These are phyloP conservation scores for Rosalia funebris DNA, from an alignment of 2,888 invertebrate genomes.

Conservation along the genomic window DNA sequence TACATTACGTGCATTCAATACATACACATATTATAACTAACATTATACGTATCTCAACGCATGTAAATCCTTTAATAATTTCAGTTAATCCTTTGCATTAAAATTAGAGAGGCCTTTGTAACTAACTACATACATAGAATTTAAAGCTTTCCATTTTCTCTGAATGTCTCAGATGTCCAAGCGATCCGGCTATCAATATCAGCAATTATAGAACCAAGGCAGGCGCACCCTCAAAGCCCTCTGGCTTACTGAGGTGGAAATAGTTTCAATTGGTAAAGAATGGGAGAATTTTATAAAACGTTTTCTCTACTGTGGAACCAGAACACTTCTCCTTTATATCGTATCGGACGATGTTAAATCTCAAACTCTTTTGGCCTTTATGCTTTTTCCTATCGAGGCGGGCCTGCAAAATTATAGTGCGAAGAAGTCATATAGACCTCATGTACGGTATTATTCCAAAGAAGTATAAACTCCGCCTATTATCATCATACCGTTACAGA, in stretches of 20 bases:
- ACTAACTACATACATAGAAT: conserved; percentile 39
- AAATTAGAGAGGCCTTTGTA: conserved; percentile 26
- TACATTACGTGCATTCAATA: too few relatives aligned
- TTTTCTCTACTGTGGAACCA: conserved; percentile 10
- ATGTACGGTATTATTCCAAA: too few relatives aligned
- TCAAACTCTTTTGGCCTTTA: too few relatives aligned
- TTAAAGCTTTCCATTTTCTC: conserved; percentile 44
- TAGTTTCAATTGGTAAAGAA: conserved; percentile 30
- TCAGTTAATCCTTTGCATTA: conserved; percentile 32
- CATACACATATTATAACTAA: too few relatives aligned
- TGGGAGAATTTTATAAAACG: conserved; percentile 23
- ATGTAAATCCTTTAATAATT: too few relatives aligned
- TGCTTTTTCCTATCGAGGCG: too few relatives aligned
- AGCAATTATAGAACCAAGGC: conserved; percentile 28
- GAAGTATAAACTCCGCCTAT: too few relatives aligned
- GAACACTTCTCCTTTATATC: conserved; percentile 14
- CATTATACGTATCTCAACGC: too few relatives aligned
- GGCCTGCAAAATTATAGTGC: too few relatives aligned
- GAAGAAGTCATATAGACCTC: too few relatives aligned
- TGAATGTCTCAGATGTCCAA: conserved; percentile 29
- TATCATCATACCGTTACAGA: too few relatives aligned
- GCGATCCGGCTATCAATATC: conserved; percentile 31
- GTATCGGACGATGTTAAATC: too few relatives aligned
- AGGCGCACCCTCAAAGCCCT: conserved; percentile 20
- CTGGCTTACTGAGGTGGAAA: conserved; percentile 26